Base-by-base conservation (phyloP, 2,113 vertebrate species). In the Chaetodon auriga region DNA sequence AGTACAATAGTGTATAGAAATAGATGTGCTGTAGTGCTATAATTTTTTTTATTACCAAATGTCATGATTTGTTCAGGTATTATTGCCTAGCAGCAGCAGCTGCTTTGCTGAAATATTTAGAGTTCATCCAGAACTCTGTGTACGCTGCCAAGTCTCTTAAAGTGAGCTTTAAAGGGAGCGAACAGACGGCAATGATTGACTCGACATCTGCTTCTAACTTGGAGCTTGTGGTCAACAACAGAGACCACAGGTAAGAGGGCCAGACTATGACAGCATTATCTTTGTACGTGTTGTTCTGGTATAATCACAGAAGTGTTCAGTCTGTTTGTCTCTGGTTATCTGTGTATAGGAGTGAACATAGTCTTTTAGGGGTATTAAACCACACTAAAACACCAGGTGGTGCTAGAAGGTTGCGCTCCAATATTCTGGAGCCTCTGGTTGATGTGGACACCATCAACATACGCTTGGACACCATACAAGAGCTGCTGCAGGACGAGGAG, bases 161-260 rank as follows among this genome's bases (percentile, higher is more conserved):
- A 95, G 94, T 99, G 88, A 95, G 69, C 93, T 99, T 99, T 89
- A 97, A 96, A 81, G 97, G 98, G 51, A 99, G 98, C 82, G 98
- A 99, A 81, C 96, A 98, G 93, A 99, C 98, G 13, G 96, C 97
- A 43, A 99, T 99, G 98, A 98, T 99, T 81, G 98, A 99, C 90
- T 95, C 97, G 12, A 94, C 96, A 19, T 98, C 98, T 90, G 97
- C 97, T 1, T 92, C 96, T 81, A 98, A 99, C 90, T 95, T 99
- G 81, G 98, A 99, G 91, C 90, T 99, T 72, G 94, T 98, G 60
- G 88, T 98, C 83, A 99, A 99, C 89, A 98, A 96, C 87, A 96
- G 97, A 92, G 96, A 98, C 87, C 95, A 94, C 90, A 96, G 97
- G 98, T 99, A 95, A 83, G 85, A 58, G 38, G 41, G 18, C 19